Percentiles rank a stretch among this genome's conserved stretches.
Evolutionary conservation across 2,797 vertebrate genomes (phyloP).

Genomic region (Pseudomugil tenellus): DNA sequence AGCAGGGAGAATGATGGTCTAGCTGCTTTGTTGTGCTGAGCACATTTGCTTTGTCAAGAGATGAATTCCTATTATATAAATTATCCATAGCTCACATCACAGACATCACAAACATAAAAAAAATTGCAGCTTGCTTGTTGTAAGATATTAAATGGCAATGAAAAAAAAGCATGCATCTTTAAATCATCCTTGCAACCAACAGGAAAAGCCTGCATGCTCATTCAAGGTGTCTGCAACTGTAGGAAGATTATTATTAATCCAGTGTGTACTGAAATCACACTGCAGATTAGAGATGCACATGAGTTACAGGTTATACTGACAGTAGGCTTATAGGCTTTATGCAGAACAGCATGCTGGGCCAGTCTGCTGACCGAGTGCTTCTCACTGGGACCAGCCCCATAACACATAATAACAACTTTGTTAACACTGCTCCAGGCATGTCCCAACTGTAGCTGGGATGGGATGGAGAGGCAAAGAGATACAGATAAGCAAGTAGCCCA

Average conservation of each 20-base stretch:
- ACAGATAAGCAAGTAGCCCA: background rate
- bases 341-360: slow-evolving; percentile 44
- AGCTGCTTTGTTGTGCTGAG: too few relatives aligned
- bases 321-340: slow-evolving; percentile 65
- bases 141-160: background rate
- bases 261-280: slow-evolving; percentile 57
- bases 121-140: background rate
- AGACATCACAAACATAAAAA: background rate
- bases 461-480: background rate
- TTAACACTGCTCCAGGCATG: slow-evolving; percentile 4
- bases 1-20: too few relatives aligned
- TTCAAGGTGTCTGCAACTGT: slow-evolving; percentile 43
- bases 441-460: background rate
- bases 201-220: slow-evolving; percentile 26
- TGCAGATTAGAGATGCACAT: slow-evolving; percentile 68
- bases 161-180: background rate
- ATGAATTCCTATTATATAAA: background rate
- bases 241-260: slow-evolving; percentile 82
- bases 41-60: too few relatives aligned
- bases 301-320: slow-evolving; percentile 53
- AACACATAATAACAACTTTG: slow-evolving; percentile 7
- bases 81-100: background rate
- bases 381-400: slow-evolving; percentile 24
- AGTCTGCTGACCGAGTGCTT: slow-evolving; percentile 62
- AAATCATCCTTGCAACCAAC: slow-evolving; percentile 6